A percentile compares a stretch with the other conserved stretches of the same genome.
phyloP scores from a whole-genome alignment of 1,140 invertebrate genomes.

The Zaprionus capensis region DNA sequence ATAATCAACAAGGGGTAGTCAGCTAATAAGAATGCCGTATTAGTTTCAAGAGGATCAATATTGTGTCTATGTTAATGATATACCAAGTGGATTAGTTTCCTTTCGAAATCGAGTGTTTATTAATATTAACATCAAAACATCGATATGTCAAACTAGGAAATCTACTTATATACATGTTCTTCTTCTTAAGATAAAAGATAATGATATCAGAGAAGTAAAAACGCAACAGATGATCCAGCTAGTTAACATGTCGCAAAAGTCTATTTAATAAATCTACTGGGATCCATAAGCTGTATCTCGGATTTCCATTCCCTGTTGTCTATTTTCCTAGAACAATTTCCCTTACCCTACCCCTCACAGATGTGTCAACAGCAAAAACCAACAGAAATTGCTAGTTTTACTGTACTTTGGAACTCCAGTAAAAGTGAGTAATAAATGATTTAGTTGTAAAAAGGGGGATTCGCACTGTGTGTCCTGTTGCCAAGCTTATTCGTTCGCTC shows the following conservation, averaged over 20 bases:
- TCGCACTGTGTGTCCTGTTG: conserved; percentile 33
- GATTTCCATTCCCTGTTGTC: not conserved
- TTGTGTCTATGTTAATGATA: conserved; percentile 5
- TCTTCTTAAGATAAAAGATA: not conserved
- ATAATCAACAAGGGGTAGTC: conserved; percentile 13
- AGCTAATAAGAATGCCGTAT: not conserved
- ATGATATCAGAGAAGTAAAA: not conserved
- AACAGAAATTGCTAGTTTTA: conserved; percentile 52
- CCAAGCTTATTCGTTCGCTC: conserved; percentile 36
- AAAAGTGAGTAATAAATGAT: conserved; percentile 44
- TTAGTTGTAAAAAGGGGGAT: conserved; percentile 15
- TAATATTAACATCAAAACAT: not conserved
- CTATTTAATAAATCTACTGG: not conserved
- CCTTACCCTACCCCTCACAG: not conserved
- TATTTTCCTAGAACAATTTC: no score
- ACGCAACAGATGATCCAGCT: not conserved
- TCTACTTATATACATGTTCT: not conserved
- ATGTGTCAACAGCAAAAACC: conserved; percentile 6
- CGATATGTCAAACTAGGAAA: not conserved
- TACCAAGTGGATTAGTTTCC: not conserved
- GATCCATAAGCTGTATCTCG: not conserved
- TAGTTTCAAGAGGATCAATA: conserved; percentile 13
- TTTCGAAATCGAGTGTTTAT: not conserved
- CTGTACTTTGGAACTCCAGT: conserved; percentile 53
- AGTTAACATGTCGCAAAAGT: not conserved